Evolutionary conservation across 1,140 invertebrate genomes (phyloP), one percentile per base, ranked within the genome.

Genomic region (Ooceraea biroi): DNA sequence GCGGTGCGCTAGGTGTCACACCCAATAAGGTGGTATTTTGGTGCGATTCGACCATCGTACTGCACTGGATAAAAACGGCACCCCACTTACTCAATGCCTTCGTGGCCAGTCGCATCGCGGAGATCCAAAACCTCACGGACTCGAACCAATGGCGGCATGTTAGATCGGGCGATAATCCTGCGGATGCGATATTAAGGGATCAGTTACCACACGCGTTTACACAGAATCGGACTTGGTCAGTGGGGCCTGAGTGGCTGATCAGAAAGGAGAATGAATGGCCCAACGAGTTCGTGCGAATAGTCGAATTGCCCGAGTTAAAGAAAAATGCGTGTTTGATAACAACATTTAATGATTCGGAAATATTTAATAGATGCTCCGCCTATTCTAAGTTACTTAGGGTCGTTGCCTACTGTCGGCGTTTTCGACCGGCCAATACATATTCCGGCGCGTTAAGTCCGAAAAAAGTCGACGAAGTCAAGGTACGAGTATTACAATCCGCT

Each of bases 151-250:
- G 92, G 92, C 22, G 78, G 11, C 85, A 94, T 27, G 87, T 93
- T n/a, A 50, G 74, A 1, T 87, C 91, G 11, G 57, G 63, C 55
- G 77, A 91, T 65, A 93, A 93, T 66, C 92, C 93, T 3, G 91
- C 91, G 0, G 92, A 92, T 72, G 44, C 88, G 8, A 69, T 85
- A 1, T 87, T 83, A 0, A 68, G 88, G 17, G 89, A 84, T 0
- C 14, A 76, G 1, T 48, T 55, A 17, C 83, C 88, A 0, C 12
- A 69, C 3, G 65, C 85, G 8, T 60, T 90, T 0, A 19, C 63
- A 8, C 12, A 69, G 52, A 69, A 85, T 22, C 0, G 58, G 2
- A n/a, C 84, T 0, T 89, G 88, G 89, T 85, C 25, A 46, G 7
- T 27, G 5, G 87, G 87, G 4, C 89, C 90, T 11, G 1, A 12